Evolutionary conservation across 2,888 invertebrate genomes (phyloP).

Genomic region (Pachliopta kotzebuea): DNA sequence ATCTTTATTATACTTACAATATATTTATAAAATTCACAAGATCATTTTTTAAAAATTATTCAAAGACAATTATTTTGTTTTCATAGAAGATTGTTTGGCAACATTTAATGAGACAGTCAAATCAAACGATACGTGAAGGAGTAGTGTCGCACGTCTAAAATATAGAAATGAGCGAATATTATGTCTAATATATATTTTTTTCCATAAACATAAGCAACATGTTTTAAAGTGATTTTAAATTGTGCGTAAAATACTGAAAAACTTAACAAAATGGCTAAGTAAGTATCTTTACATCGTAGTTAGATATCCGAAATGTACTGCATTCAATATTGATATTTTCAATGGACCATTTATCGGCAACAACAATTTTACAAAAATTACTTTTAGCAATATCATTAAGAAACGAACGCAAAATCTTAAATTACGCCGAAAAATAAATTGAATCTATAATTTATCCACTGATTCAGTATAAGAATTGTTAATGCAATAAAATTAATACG

Average conservation of each 20-base stretch:
- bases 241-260: constrained; percentile 33
- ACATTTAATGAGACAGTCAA: constrained; percentile 19
- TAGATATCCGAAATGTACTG: constrained; percentile 13
- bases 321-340: constrained; percentile 10
- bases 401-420: too few relatives aligned
- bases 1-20: too few relatives aligned
- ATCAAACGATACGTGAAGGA: constrained; percentile 17
- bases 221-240: constrained; percentile 41
- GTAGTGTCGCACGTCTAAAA: constrained; percentile 29
- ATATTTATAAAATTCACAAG: too few relatives aligned
- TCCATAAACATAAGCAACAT: constrained; percentile 39
- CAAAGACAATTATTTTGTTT: not conserved
- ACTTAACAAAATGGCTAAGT: constrained; percentile 68
- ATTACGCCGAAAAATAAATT: too few relatives aligned
- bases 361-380: too few relatives aligned
- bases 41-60: too few relatives aligned
- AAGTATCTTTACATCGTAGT: constrained; percentile 40
- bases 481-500: too few relatives aligned
- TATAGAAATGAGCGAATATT: constrained; percentile 42
- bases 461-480: too few relatives aligned
- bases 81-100: not conserved
- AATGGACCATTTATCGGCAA: too few relatives aligned
- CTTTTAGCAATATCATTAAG: too few relatives aligned
- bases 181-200: constrained; percentile 38
- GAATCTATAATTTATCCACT: too few relatives aligned